A percentile compares a stretch with the other conserved stretches of the same genome.
Evolutionary conservation across 1,140 invertebrate species (phyloP).

Genomic region (Brevipalpus yothersi): DNA sequence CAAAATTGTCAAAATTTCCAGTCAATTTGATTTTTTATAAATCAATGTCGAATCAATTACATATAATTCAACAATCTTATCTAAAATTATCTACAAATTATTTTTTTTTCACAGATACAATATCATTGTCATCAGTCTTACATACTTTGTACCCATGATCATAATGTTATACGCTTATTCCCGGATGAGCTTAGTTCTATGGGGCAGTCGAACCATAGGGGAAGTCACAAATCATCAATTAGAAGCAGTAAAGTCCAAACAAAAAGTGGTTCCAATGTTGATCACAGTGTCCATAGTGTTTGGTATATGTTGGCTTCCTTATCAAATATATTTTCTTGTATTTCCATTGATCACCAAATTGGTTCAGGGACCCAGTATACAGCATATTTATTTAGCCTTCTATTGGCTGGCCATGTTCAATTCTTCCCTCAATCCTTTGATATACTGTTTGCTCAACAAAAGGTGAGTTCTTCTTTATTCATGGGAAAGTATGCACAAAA

Average conservation of each 20-base stretch:
- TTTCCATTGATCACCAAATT: constrained; percentile 49
- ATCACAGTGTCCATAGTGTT: constrained; percentile 43
- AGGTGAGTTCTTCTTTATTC: constrained; percentile 28
- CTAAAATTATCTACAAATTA: background rate
- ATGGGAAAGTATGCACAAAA: no score
- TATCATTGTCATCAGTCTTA: constrained; percentile 59
- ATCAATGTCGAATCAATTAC: background rate
- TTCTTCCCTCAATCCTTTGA: constrained; percentile 82
- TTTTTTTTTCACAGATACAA: constrained; percentile 45
- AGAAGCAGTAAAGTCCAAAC: constrained; percentile 60
- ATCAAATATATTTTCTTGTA: constrained; percentile 71
- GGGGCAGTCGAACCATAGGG: constrained; percentile 69
- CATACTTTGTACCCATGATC: constrained; percentile 75
- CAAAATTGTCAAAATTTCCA: background rate
- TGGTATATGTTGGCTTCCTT: constrained; percentile 63
- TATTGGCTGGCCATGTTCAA: constrained; percentile 90
- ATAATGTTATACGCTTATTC: constrained; percentile 79
- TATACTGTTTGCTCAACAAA: constrained; percentile 85
- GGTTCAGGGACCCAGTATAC: constrained; percentile 44
- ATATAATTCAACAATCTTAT: background rate
- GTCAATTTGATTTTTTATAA: background rate
- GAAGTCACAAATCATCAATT: constrained; percentile 58
- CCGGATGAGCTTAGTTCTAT: constrained; percentile 51
- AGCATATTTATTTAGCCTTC: constrained; percentile 69
- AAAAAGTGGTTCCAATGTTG: constrained; percentile 80